Conservation (phyloP, 2,888 invertebrate species). For the Eilema sororculum region DNA sequence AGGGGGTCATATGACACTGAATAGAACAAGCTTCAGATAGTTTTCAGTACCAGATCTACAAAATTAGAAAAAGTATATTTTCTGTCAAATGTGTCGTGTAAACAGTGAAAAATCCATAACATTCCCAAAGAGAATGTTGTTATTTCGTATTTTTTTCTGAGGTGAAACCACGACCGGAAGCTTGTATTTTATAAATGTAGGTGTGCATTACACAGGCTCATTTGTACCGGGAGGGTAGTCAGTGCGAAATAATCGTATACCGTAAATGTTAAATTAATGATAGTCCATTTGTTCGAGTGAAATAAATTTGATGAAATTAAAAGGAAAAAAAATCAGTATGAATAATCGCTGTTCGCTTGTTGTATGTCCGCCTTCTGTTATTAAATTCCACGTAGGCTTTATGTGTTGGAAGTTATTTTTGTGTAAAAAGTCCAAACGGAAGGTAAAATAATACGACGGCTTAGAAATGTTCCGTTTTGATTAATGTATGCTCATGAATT, state of each 20-base stretch:
- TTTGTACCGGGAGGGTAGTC: slow-evolving; percentile 52
- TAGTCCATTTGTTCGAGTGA: slow-evolving; percentile 72
- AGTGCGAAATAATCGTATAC: slow-evolving; percentile 64
- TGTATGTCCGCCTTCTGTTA: slow-evolving; percentile 59
- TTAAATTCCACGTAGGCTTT: slow-evolving; percentile 55
- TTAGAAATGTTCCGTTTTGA: slow-evolving; percentile 11
- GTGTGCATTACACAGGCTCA: slow-evolving; percentile 49
- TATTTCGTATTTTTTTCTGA: not conserved
- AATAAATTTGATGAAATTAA: slow-evolving; percentile 79
- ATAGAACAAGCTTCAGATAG: too few species aligned
- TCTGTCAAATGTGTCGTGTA: not conserved
- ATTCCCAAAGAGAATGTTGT: not conserved
- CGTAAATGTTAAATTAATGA: slow-evolving; percentile 74
- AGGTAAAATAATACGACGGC: slow-evolving; percentile 1
- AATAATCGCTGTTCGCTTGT: slow-evolving; percentile 61
- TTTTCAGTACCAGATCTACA: not conserved
- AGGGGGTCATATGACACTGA: too few species aligned
- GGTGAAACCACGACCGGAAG: slow-evolving; percentile 6
- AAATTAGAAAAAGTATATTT: not conserved
- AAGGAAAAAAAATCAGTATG: slow-evolving; percentile 65
- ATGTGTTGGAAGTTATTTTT: slow-evolving; percentile 38
- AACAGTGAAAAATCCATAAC: not conserved
- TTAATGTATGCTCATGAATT: slow-evolving; percentile 9
- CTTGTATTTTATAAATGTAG: slow-evolving; percentile 34
- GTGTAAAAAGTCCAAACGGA: slow-evolving; percentile 23